Evolutionary conservation across 2,888 invertebrate genomes (phyloP).

Genomic region (Stenolophus ochropezus): DNA sequence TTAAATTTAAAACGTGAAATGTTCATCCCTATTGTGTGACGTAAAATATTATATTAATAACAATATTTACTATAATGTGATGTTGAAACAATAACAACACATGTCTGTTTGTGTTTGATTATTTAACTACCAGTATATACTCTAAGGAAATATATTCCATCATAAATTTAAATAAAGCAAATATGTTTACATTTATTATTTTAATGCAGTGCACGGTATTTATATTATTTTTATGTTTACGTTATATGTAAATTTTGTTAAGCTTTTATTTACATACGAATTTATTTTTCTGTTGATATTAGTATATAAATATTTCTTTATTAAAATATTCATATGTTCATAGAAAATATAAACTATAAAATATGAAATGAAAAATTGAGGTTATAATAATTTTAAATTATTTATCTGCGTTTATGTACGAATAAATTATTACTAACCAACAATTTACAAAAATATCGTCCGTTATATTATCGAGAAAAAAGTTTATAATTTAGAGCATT

Average conservation of each 20-base stretch:
- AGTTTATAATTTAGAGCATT: too few species aligned
- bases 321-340: neutral
- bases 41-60: too few species aligned
- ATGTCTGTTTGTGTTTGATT: neutral
- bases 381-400: neutral
- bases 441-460: too few species aligned
- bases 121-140: neutral
- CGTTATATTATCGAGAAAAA: too few species aligned
- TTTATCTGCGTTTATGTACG: neutral
- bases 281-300: too few species aligned
- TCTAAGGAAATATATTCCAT: neutral
- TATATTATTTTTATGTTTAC: neutral
- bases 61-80: too few species aligned
- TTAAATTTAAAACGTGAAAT: too few species aligned
- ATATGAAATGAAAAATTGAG: neutral
- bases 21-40: too few species aligned
- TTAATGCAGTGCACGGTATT: neutral
- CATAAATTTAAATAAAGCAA: neutral
- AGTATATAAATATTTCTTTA: neutral
- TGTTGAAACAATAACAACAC: too few species aligned
- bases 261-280: neutral
- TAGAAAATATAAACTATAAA: neutral
- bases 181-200: neutral
- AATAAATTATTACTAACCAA: too few species aligned
- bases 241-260: neutral